phyloP scores from a whole-genome alignment of 2,113 vertebrate genomes.

The Labeo catla region DNA sequence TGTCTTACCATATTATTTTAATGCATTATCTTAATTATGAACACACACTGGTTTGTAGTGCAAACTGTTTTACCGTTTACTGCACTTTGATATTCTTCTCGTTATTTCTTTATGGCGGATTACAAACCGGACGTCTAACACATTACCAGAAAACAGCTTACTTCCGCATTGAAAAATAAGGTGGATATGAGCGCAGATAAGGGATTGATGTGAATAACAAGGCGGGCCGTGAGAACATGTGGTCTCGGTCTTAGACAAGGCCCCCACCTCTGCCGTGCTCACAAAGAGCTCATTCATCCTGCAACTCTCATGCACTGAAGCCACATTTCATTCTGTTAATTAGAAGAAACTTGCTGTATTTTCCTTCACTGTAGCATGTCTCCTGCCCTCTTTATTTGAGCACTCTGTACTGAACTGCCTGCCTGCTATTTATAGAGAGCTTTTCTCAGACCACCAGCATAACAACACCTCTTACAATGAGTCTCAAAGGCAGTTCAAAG shows the following conservation, averaged over 20 bases:
- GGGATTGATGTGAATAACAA: conserved; percentile 66
- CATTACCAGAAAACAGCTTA: too few species aligned
- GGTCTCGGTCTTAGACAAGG: conserved; percentile 73
- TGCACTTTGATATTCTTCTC: too few species aligned
- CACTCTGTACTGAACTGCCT: neutral
- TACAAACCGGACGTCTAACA: too few species aligned
- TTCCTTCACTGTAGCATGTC: conserved; percentile 57
- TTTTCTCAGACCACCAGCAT: conserved; percentile 37
- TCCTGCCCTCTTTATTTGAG: conserved; percentile 23
- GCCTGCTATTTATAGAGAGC: conserved; percentile 48
- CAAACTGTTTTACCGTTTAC: too few species aligned
- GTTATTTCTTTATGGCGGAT: too few species aligned
- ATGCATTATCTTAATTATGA: too few species aligned
- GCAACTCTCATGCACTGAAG: conserved; percentile 73
- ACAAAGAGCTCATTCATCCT: conserved; percentile 81
- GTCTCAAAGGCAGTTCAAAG: neutral
- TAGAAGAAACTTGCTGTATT: conserved; percentile 74
- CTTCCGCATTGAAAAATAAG: too few species aligned
- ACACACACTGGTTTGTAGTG: too few species aligned
- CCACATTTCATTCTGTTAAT: conserved; percentile 80
- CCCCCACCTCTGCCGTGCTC: conserved; percentile 61
- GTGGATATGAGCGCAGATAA: conserved; percentile 46
- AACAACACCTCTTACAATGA: conserved; percentile 35
- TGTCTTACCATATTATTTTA: too few species aligned
- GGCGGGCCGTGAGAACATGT: conserved; percentile 75